These are phyloP conservation scores for Tachypleus tridentatus DNA, from an alignment of 1,140 invertebrate species.

Conservation along the genomic window DNA sequence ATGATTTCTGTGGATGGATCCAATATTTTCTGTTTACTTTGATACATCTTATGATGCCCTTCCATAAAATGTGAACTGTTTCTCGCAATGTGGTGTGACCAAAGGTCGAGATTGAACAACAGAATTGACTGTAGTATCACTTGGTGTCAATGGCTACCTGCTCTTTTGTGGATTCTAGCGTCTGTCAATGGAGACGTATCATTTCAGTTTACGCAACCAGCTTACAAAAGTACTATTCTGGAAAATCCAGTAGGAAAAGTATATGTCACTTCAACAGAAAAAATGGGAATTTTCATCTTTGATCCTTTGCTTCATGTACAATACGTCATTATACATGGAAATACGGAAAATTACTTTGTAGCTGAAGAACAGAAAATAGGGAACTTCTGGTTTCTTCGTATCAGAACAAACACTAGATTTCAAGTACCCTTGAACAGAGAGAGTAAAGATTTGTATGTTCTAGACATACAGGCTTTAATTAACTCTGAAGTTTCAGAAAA, in stretches of 20 bases:
- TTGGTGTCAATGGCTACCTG: too few species aligned
- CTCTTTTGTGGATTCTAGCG: too few species aligned
- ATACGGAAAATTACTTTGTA: conserved; percentile 82
- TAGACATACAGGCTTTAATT: conserved; percentile 61
- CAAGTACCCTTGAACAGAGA: conserved; percentile 80
- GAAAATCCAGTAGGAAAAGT: conserved; percentile 84
- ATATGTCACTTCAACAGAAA: conserved; percentile 46
- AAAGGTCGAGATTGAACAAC: too few species aligned
- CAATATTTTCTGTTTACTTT: too few species aligned
- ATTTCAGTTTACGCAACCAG: conserved; percentile 47
- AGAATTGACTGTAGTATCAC: too few species aligned
- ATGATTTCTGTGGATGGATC: too few species aligned
- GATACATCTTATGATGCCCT: too few species aligned
- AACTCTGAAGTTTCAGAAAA: conserved; percentile 14
- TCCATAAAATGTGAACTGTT: too few species aligned
- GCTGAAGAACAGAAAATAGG: conserved; percentile 67
- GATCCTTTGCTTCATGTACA: conserved; percentile 43
- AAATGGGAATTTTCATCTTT: conserved; percentile 51
- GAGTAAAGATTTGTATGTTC: conserved; percentile 62
- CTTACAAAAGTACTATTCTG: conserved; percentile 80
- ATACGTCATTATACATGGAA: conserved; percentile 69
- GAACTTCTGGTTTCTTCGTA: conserved; percentile 81
- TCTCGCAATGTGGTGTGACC: too few species aligned
- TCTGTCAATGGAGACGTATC: not conserved
- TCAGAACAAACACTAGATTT: conserved; percentile 72